Percentiles rank a stretch among this genome's conserved stretches.
Evolutionary conservation across 2,888 invertebrate genomes (phyloP).

Genomic region (Byasa hedistus): DNA sequence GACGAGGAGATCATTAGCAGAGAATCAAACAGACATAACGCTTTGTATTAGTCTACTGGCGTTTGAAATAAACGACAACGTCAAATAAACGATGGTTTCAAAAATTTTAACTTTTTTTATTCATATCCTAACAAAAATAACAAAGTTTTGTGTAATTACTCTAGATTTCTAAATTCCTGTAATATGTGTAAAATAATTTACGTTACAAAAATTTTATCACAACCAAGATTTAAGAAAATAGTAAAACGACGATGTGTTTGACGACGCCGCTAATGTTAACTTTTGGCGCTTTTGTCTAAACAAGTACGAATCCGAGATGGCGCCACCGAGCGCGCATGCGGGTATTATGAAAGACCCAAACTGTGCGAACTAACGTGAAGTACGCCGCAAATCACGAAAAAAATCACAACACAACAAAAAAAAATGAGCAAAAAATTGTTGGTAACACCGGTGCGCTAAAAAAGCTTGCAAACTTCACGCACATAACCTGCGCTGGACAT

Average conservation of each 20-base stretch:
- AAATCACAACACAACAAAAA: constrained; percentile 78
- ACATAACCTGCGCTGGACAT: constrained; percentile 81
- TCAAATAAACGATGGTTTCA: not conserved
- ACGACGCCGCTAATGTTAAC: not conserved
- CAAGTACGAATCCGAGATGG: constrained; percentile 23
- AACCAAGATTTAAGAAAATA: no score
- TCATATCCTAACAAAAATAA: not conserved
- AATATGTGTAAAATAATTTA: not conserved
- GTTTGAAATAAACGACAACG: not conserved
- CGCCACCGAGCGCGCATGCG: constrained; percentile 38
- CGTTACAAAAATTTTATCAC: no score
- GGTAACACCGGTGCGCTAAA: constrained; percentile 82
- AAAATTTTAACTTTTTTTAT: not conserved
- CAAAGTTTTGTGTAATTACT: no score
- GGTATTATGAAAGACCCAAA: constrained; percentile 69
- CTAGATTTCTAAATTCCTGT: no score
- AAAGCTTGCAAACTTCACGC: constrained; percentile 82
- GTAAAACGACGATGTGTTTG: not conserved
- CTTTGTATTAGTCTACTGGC: not conserved
- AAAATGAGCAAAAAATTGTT: constrained; percentile 80
- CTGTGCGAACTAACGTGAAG: constrained; percentile 58
- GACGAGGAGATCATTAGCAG: constrained; percentile 35
- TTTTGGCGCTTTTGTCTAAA: constrained; percentile 17
- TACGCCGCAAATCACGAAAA: constrained; percentile 69
- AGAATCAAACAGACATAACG: not conserved